Evolutionary conservation across 2,888 invertebrate genomes (phyloP), one percentile per base, ranked within the genome.

Genomic region (Cynaeus angustus): DNA sequence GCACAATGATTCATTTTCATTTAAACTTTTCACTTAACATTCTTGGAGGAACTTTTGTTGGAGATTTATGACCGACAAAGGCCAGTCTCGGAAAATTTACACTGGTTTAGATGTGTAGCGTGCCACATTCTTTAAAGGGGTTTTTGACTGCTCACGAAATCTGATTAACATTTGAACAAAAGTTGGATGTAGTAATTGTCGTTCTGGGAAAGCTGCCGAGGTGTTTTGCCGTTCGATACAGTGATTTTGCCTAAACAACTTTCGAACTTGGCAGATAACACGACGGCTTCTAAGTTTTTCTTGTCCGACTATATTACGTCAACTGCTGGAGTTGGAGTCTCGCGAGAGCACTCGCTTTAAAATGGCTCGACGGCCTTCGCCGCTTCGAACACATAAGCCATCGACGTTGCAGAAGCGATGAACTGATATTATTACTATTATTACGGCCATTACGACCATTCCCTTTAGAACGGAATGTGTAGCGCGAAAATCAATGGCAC

Each of bases 1-100:
- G 45, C 58, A 45, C 58, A 12, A 37, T 59, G 59, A 61, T 59
- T 67, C 67, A 26, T 59, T 67, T 59, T 67, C 56, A 68, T 68
- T 68, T 64, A 58, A 68, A 68, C 64, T 64, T 64, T 68, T 64
- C 68, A 68, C 68, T 64, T 64, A 58, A 58, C 30, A 68, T 68
- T 68, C 68, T 68, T 62, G 45, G 26, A 10, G 48, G 26, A 68
- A 64, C 12, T 64, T 68, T 65, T 21, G 33, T 7, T 38, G 10
- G 26, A 38, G 69, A 69, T 69, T 69, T 69, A 69, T 45, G 33
- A 10, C 59, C 43, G 59, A 67, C 67, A 59, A 37, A 55, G 67
- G 67, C 55, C 67, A 67, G 65, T 65, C 53, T 55, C 55, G 53
- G 13, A 33, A 62, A 53, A 53, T 53, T 65, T 65, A 61, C 61